A percentile compares a stretch with the other conserved stretches of the same genome.
phyloP scores from a whole-genome alignment of 1,140 invertebrate genomes.

The Dermatophagoides farinae region DNA sequence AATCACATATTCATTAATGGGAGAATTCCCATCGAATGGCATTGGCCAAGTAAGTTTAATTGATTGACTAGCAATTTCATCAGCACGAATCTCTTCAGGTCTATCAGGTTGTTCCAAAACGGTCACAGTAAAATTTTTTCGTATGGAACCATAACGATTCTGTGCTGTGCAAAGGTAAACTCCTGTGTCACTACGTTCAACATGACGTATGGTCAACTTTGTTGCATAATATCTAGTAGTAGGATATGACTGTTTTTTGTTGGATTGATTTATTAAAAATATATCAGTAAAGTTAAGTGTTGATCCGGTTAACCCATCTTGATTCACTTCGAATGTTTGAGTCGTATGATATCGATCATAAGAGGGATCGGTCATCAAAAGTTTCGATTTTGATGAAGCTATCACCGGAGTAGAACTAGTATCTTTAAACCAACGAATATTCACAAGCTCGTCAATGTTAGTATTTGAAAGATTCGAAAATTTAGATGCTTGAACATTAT shows the following conservation, averaged over 20 bases:
- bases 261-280: no score
- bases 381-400: neutral
- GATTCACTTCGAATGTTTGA: neutral
- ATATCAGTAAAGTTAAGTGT: neutral
- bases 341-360: slow-evolving; percentile 4
- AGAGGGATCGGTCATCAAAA: neutral
- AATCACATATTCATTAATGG: slow-evolving; percentile 51
- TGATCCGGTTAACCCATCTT: neutral
- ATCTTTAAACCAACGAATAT: no score
- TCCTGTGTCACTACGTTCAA: neutral
- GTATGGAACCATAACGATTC: neutral
- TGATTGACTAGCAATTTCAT: slow-evolving; percentile 20
- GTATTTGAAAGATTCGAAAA: no score
- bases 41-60: slow-evolving; percentile 22
- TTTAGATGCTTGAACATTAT: neutral
- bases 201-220: neutral
- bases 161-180: slow-evolving; percentile 1
- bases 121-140: slow-evolving; percentile 7
- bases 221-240: neutral
- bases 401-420: neutral
- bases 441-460: no score
- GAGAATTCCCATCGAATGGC: slow-evolving; percentile 51
- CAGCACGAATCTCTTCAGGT: slow-evolving; percentile 20
- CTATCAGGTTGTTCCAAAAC: slow-evolving; percentile 25
- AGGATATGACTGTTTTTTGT: no score